Evolutionary conservation across 2,113 vertebrate genomes (phyloP).

Genomic region (Danionella cerebrum): DNA sequence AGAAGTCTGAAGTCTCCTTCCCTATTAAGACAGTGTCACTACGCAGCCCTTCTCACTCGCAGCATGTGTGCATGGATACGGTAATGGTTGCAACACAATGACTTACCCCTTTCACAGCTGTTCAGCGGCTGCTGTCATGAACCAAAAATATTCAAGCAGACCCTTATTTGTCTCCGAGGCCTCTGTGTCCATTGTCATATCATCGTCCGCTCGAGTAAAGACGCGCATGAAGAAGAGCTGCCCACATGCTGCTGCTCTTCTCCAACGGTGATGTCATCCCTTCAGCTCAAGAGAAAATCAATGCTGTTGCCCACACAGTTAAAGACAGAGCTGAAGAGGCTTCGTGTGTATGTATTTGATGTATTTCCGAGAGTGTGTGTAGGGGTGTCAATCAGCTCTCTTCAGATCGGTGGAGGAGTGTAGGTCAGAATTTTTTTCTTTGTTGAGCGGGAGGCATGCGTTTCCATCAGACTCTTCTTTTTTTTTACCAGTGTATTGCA

Average conservation of each 20-base stretch:
- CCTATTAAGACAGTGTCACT: not conserved
- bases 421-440: not conserved
- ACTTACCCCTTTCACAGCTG: not conserved
- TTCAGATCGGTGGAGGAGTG: not conserved
- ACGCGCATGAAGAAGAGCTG: conserved; percentile 34
- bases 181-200: conserved; percentile 28
- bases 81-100: not conserved
- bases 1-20: not conserved
- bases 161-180: not conserved
- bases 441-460: not conserved
- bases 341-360: conserved; percentile 17
- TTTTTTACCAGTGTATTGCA: conserved; percentile 21
- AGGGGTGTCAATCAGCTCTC: conserved; percentile 11
- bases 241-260: conserved; percentile 22
- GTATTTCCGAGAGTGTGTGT: conserved; percentile 20
- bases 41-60: conserved; percentile 5
- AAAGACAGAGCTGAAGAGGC: conserved; percentile 14
- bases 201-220: conserved; percentile 19
- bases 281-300: conserved; percentile 34
- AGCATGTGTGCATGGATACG: not conserved
- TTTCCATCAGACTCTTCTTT: not conserved
- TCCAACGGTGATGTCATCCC: conserved; percentile 38
- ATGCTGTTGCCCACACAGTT: conserved; percentile 32
- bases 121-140: not conserved
- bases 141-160: conserved; percentile 14